Conservation (phyloP, 2,113 vertebrate genomes). For the Hydrolagus affinis region DNA sequence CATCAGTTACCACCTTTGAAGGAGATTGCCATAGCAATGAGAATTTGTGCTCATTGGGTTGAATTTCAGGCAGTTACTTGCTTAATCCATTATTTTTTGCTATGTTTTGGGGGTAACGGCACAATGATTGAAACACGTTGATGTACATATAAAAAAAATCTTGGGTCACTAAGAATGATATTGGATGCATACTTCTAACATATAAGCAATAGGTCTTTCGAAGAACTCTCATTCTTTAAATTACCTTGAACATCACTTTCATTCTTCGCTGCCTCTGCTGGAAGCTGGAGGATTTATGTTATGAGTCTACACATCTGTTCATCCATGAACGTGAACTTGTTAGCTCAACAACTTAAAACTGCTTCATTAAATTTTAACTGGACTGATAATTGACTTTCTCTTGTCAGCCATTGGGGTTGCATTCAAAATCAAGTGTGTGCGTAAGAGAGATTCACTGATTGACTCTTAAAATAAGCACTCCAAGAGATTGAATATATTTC, state of each 20-base stretch:
- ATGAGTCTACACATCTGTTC: not conserved
- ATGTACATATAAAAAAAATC: not conserved
- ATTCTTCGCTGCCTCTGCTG: constrained; percentile 4
- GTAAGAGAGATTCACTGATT: not conserved
- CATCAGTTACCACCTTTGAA: too few relatives aligned
- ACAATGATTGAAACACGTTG: not conserved
- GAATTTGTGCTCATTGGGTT: too few relatives aligned
- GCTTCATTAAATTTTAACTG: not conserved
- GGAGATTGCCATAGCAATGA: too few relatives aligned
- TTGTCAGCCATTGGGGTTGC: not conserved
- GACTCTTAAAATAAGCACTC: not conserved
- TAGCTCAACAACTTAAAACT: constrained; percentile 5
- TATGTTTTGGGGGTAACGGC: too few relatives aligned
- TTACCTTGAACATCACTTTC: constrained; percentile 11
- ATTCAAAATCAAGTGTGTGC: not conserved
- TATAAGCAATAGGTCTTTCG: not conserved
- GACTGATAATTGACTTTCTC: too few relatives aligned
- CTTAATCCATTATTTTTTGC: too few relatives aligned
- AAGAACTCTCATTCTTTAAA: not conserved
- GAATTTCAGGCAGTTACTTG: too few relatives aligned
- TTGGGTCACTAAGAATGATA: not conserved
- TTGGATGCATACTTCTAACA: not conserved
- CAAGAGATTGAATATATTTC: too few relatives aligned
- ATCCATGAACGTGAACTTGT: not conserved
- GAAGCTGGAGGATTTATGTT: not conserved